These are phyloP conservation scores for Corythaixoides concolor DNA, from an alignment of 2,113 vertebrate genomes.

Conservation along the genomic window DNA sequence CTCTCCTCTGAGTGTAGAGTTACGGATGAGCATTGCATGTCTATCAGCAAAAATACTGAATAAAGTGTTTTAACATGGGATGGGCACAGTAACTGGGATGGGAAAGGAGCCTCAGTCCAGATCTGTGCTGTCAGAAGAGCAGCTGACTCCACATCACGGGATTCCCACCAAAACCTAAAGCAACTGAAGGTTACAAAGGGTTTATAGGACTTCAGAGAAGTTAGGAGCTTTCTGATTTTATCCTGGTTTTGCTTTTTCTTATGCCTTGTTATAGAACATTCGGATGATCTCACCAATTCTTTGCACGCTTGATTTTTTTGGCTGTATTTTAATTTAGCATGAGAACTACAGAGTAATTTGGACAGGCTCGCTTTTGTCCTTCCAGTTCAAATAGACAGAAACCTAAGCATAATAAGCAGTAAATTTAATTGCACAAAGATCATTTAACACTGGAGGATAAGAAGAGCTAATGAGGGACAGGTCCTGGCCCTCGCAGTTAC, in stretches of 20 bases:
- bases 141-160: neutral
- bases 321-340: neutral
- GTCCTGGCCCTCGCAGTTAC: neutral
- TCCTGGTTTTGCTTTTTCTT: neutral
- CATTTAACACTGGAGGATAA: neutral
- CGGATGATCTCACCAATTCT: neutral
- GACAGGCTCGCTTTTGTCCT: neutral
- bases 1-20: neutral
- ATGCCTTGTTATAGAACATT: neutral
- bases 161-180: neutral
- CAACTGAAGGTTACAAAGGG: neutral
- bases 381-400: neutral
- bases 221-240: neutral
- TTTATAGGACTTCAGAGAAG: neutral
- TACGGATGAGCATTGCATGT: accelerated
- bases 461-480: neutral
- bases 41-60: neutral
- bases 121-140: neutral
- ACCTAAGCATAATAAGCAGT: neutral
- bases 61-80: neutral
- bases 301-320: neutral
- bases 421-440: neutral
- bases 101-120: neutral
- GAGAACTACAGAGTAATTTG: neutral
- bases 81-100: neutral